Evolutionary conservation across 2,888 invertebrate species (phyloP).

Genomic region (Xiphydria camelus): DNA sequence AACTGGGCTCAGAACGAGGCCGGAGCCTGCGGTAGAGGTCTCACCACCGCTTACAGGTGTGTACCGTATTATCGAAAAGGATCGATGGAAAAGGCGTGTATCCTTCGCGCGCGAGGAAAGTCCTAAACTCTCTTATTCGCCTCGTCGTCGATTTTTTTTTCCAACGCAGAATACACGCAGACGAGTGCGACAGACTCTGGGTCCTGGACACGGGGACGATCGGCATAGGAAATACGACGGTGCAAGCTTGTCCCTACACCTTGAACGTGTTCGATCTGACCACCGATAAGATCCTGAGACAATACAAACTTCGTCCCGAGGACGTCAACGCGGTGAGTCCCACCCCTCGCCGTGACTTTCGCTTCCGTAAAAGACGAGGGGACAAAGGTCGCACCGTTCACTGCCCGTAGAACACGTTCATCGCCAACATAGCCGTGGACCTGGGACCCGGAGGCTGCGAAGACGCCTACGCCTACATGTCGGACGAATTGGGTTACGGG

Average conservation of each 20-base stretch:
- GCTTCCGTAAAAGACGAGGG: neutral
- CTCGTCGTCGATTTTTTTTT: too few relatives aligned
- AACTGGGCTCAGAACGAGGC: constrained; percentile 74
- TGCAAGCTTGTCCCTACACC: constrained; percentile 79
- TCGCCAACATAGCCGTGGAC: constrained; percentile 85
- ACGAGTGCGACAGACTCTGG: constrained; percentile 80
- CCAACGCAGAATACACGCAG: constrained; percentile 69
- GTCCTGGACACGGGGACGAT: constrained; percentile 82
- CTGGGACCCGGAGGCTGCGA: constrained; percentile 71
- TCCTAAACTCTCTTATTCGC: too few relatives aligned
- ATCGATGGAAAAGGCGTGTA: too few relatives aligned
- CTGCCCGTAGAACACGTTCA: constrained; percentile 71
- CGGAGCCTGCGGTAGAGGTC: constrained; percentile 74
- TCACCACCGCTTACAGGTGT: constrained; percentile 72
- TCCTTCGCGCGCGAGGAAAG: too few relatives aligned
- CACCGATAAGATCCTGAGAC: constrained; percentile 71
- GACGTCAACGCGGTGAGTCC: constrained; percentile 67
- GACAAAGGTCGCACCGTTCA: too few relatives aligned
- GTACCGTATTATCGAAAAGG: too few relatives aligned
- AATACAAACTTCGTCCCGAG: constrained; percentile 70
- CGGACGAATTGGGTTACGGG: constrained; percentile 82
- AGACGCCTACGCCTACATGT: constrained; percentile 78
- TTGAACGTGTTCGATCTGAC: constrained; percentile 76
- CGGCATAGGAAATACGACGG: constrained; percentile 75
- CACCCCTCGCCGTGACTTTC: neutral